Conservation (phyloP, 2,888 invertebrate species). For the Drosophila parthenogenetica region DNA sequence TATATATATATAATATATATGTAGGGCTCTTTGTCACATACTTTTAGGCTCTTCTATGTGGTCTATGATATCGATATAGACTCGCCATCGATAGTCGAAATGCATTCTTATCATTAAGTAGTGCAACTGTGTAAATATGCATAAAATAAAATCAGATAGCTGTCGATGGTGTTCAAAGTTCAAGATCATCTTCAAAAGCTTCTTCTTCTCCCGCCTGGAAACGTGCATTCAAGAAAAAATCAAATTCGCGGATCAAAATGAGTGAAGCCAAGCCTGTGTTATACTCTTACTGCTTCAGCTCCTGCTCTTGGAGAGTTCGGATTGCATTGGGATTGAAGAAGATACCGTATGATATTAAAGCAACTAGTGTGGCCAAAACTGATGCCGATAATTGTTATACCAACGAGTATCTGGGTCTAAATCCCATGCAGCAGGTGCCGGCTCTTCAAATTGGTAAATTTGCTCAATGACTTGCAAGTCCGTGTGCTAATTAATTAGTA, state of each 20-base stretch:
- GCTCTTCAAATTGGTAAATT: slow-evolving; percentile 91
- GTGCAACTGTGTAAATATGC: slow-evolving; percentile 11
- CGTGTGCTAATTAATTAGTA: not conserved
- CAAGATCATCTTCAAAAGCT: not conserved
- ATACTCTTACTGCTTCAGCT: slow-evolving; percentile 6
- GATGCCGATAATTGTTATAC: slow-evolving; percentile 92
- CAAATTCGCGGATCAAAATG: not conserved
- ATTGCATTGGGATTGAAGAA: slow-evolving; percentile 87
- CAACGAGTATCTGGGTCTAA: slow-evolving; percentile 94
- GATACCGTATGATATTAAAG: slow-evolving; percentile 96
- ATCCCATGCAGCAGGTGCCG: slow-evolving; percentile 98
- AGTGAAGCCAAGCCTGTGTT: slow-evolving; percentile 2
- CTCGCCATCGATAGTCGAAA: not conserved
- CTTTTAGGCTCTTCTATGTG: not conserved
- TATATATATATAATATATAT: too few relatives aligned
- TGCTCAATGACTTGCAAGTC: too few relatives aligned
- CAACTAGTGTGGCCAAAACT: slow-evolving; percentile 92
- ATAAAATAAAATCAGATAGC: not conserved
- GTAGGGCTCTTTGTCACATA: not conserved
- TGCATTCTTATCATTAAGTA: slow-evolving; percentile 3
- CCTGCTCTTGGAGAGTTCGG: slow-evolving; percentile 9
- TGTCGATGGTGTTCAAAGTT: slow-evolving; percentile 11
- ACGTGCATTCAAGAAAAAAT: not conserved
- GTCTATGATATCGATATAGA: not conserved
- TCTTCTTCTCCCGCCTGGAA: not conserved